These are phyloP conservation scores for Cyclopterus lumpus DNA, from an alignment of 2,797 vertebrate species.

Conservation along the genomic window DNA sequence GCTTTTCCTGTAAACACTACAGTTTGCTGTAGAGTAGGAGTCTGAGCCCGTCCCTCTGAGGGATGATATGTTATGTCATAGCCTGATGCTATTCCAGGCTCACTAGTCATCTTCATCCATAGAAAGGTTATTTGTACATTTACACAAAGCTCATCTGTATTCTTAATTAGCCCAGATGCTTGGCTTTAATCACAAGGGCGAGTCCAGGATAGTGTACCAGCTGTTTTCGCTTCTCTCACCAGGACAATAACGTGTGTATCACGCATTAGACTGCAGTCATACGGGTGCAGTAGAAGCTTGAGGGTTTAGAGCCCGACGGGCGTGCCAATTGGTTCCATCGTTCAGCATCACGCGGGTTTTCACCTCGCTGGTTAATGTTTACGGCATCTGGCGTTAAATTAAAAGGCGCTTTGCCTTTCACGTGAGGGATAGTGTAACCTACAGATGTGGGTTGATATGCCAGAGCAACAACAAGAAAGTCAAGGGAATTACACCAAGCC, in stretches of 20 bases:
- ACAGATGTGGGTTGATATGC: background rate
- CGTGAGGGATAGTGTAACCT: background rate
- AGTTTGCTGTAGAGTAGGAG: slow-evolving; percentile 55
- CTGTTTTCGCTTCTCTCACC: slow-evolving; percentile 4
- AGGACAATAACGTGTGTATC: slow-evolving; percentile 16
- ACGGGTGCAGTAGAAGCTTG: background rate
- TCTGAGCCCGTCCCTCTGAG: slow-evolving; percentile 55
- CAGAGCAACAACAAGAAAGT: background rate
- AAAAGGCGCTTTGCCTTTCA: slow-evolving; percentile 31
- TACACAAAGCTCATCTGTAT: slow-evolving; percentile 42
- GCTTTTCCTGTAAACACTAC: slow-evolving; percentile 45
- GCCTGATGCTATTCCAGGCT: slow-evolving; percentile 63
- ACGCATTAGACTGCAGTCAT: slow-evolving; percentile 12
- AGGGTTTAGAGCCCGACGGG: slow-evolving; percentile 19
- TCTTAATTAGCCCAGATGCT: slow-evolving; percentile 45
- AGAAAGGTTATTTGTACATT: slow-evolving; percentile 32
- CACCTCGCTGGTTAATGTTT: slow-evolving; percentile 56
- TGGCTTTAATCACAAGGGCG: slow-evolving; percentile 32
- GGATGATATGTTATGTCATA: slow-evolving; percentile 65
- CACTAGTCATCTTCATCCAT: slow-evolving; percentile 50
- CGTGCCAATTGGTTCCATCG: slow-evolving; percentile 48
- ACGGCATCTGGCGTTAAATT: slow-evolving; percentile 46
- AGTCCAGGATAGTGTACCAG: slow-evolving; percentile 18
- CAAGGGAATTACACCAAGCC: background rate
- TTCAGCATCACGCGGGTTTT: slow-evolving; percentile 37